Percentiles rank a stretch among this genome's conserved stretches.
phyloP scores from a whole-genome alignment of 2,797 vertebrate species.

The Hydrocynus forskahlii region DNA sequence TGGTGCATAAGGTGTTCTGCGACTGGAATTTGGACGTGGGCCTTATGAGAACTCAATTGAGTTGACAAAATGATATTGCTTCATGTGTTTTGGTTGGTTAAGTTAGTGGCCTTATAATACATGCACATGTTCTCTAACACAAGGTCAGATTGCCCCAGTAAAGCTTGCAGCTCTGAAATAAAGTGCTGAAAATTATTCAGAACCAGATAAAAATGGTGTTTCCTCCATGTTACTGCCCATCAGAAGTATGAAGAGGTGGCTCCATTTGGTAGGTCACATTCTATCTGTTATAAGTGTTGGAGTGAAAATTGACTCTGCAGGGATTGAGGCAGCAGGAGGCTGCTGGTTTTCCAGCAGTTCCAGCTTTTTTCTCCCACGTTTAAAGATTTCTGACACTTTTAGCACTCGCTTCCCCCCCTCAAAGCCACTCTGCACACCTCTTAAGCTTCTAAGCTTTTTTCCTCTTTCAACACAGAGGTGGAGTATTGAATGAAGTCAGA shows the following conservation, averaged over 20 bases:
- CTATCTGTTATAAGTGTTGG: not conserved
- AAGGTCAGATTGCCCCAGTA: not conserved
- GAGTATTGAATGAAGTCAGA: not conserved
- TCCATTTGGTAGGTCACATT: not conserved
- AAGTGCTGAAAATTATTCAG: not conserved
- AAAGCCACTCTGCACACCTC: not conserved
- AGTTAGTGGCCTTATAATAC: not conserved
- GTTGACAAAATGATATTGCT: too few relatives aligned
- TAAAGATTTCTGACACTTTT: slow-evolving; percentile 9
- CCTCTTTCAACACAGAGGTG: not conserved
- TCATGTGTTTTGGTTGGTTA: too few relatives aligned
- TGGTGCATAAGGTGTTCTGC: too few relatives aligned
- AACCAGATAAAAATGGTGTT: not conserved
- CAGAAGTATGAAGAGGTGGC: not conserved
- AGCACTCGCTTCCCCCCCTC: not conserved
- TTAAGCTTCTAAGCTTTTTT: not conserved
- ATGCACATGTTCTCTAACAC: not conserved
- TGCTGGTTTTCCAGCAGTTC: not conserved
- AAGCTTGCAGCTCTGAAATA: not conserved
- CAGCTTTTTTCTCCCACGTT: not conserved
- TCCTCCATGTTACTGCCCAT: not conserved
- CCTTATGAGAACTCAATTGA: too few relatives aligned
- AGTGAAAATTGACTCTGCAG: not conserved
- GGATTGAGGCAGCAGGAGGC: not conserved
- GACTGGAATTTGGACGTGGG: too few relatives aligned